phyloP scores from a whole-genome alignment of 2,797 vertebrate species.

The Crossoptilon crossoptilon region DNA sequence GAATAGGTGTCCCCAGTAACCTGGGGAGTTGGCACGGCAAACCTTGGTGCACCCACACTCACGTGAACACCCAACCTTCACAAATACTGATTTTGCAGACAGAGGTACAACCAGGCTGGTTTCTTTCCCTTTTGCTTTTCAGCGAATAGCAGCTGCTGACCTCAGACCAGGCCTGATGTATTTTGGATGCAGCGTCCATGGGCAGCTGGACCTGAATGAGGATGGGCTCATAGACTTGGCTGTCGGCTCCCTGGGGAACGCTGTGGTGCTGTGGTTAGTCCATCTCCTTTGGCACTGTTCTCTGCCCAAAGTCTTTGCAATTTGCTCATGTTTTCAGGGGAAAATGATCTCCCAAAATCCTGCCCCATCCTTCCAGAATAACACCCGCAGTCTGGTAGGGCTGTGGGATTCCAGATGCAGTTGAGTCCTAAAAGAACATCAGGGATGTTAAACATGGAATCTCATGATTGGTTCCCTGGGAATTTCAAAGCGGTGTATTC shows the following conservation, averaged over 20 bases:
- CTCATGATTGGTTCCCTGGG: not conserved
- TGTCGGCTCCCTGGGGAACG: slow-evolving; percentile 92
- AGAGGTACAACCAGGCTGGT: not conserved
- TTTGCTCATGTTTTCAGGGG: accelerated
- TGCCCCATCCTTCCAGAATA: not conserved
- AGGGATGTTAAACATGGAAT: not conserved
- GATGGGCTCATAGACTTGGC: slow-evolving; percentile 93
- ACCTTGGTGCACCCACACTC: not conserved
- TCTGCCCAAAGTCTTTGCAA: not conserved
- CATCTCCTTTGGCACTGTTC: not conserved
- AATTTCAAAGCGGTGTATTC: not conserved
- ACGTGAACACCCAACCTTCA: not conserved
- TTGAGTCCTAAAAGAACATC: too few species aligned
- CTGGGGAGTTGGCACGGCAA: accelerated
- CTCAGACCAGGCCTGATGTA: slow-evolving; percentile 88
- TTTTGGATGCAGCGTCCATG: slow-evolving; percentile 95
- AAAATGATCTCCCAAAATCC: not conserved
- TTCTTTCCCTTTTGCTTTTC: slow-evolving; percentile 9
- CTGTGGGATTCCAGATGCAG: accelerated
- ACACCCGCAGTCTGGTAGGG: accelerated
- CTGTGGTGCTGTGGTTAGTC: slow-evolving; percentile 92
- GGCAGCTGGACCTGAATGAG: slow-evolving; percentile 92
- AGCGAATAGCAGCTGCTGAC: slow-evolving; percentile 90
- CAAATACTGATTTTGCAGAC: not conserved
- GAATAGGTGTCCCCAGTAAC: accelerated